phyloP scores from a whole-genome alignment of 1,140 invertebrate genomes.

The Probaryconus sp. region DNA sequence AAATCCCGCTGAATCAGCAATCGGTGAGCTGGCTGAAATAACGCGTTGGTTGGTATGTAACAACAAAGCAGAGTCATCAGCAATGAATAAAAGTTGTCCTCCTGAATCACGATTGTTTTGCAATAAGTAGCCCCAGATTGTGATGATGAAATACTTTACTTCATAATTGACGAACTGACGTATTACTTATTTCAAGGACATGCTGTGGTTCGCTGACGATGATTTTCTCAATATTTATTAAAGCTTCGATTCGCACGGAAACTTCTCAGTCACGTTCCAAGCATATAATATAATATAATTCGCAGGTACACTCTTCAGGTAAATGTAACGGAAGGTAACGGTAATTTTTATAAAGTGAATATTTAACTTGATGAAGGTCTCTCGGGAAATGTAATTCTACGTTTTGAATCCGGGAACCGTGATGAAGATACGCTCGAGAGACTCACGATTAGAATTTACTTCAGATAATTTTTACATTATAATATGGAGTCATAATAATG shows the following conservation, averaged over 20 bases:
- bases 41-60: conserved; percentile 53
- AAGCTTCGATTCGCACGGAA: too few species aligned
- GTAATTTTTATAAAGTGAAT: not conserved
- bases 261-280: too few species aligned
- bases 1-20: conserved; percentile 70
- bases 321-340: conserved; percentile 2
- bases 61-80: not conserved
- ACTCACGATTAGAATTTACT: not conserved
- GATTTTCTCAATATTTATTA: too few species aligned
- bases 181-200: too few species aligned
- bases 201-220: too few species aligned
- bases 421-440: conserved; percentile 15
- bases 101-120: conserved; percentile 5
- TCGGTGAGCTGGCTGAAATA: conserved; percentile 69
- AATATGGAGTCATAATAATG: not conserved
- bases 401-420: not conserved
- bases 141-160: too few species aligned
- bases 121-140: too few species aligned
- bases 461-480: not conserved
- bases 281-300: too few species aligned
- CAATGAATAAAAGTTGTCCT: not conserved
- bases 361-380: conserved; percentile 5
- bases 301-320: too few species aligned
- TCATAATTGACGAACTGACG: too few species aligned
- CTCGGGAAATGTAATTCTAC: conserved; percentile 1